These are phyloP conservation scores for Caenorhabditis tropicalis DNA, from an alignment of 1,140 invertebrate genomes.

Conservation along the genomic window DNA sequence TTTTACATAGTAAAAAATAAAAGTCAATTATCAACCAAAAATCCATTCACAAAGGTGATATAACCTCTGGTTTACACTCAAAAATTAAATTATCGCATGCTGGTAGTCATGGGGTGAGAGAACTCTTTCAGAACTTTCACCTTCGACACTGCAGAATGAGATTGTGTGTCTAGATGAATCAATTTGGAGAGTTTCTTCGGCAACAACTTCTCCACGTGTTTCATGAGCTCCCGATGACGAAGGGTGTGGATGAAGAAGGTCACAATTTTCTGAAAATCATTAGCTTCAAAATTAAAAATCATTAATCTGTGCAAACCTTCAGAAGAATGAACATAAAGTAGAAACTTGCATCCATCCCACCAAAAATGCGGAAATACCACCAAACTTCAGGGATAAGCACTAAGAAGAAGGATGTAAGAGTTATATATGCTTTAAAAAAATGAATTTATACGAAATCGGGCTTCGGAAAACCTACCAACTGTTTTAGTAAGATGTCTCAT, in stretches of 20 bases:
- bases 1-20: background rate
- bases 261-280: background rate
- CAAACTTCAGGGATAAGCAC: background rate
- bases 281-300: too few relatives aligned
- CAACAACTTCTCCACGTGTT: background rate
- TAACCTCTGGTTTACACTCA: background rate
- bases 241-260: slow-evolving; percentile 14
- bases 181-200: background rate
- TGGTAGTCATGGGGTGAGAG: background rate
- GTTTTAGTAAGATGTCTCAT: slow-evolving; percentile 21
- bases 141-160: background rate
- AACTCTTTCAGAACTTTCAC: background rate
- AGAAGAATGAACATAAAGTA: slow-evolving; percentile 37
- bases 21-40: too few relatives aligned
- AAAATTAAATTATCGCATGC: background rate
- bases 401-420: background rate
- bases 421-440: background rate
- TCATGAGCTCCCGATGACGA: slow-evolving; percentile 22
- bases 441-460: too few relatives aligned
- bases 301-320: background rate
- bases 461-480: background rate
- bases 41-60: background rate
- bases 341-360: slow-evolving; percentile 20
- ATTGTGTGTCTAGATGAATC: background rate
- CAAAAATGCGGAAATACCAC: background rate